A percentile compares a stretch with the other conserved stretches of the same genome.
Evolutionary conservation across 2,797 vertebrate genomes (phyloP).

Genomic region (Acipenser ruthenus): DNA sequence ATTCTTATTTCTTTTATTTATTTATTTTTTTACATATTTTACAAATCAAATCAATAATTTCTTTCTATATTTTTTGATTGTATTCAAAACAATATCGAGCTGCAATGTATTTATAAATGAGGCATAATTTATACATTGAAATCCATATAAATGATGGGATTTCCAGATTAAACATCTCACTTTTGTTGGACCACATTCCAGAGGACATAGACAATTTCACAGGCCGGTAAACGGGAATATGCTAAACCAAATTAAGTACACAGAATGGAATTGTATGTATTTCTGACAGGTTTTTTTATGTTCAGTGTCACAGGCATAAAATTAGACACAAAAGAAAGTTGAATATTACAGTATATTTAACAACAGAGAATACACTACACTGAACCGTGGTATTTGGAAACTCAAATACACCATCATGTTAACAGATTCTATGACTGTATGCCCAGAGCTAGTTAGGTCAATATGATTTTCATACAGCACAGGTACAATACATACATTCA

Average conservation of each 20-base stretch:
- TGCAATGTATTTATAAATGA: too few species aligned
- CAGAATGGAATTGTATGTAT: slow-evolving; percentile 60
- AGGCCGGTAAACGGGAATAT: slow-evolving; percentile 63
- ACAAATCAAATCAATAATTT: too few species aligned
- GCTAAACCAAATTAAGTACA: slow-evolving; percentile 61
- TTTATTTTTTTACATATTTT: too few species aligned
- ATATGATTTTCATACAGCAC: too few species aligned
- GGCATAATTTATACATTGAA: slow-evolving; percentile 18
- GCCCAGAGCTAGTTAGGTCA: too few species aligned
- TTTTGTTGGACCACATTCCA: slow-evolving; percentile 46
- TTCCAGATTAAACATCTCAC: slow-evolving; percentile 44
- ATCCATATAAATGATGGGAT: background rate
- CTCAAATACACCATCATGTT: background rate
- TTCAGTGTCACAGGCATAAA: slow-evolving; percentile 43
- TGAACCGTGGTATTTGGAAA: too few species aligned
- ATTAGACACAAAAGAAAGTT: slow-evolving; percentile 44
- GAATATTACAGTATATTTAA: slow-evolving; percentile 36
- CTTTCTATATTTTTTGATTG: too few species aligned
- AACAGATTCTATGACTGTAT: background rate
- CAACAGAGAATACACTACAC: background rate
- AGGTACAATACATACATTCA: too few species aligned
- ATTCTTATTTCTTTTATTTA: too few species aligned
- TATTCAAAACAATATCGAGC: too few species aligned
- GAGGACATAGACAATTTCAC: slow-evolving; percentile 58
- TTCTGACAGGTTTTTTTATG: slow-evolving; percentile 60